Base-by-base conservation (phyloP, 2,113 vertebrate species). In the Ariopsis seemanni region DNA sequence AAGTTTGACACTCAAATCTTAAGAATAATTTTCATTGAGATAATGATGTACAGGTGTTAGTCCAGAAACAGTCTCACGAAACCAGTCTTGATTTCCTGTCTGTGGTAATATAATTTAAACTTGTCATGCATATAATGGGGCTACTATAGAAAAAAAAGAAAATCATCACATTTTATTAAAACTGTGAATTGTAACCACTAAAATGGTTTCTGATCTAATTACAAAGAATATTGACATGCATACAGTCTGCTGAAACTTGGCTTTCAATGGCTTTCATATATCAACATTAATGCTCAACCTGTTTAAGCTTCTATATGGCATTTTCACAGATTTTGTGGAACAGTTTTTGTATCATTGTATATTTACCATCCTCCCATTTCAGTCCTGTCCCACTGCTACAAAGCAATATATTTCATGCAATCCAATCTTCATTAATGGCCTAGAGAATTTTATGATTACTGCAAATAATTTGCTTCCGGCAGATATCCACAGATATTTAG, bases 1-100 rank as follows among this genome's bases (percentile, higher is more conserved):
- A 90, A 74, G 85, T 80, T 89, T 11, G 78, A 89, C 87, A 82
- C 55, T 42, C 58, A 48, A 34, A n/a, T 50, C 71, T 77, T 30
- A 77, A 77, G 34, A 14, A 5, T 77, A 15, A 86, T 72, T 87
- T 79, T 89, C 2, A 85, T 87, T 83, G 52, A 90, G 88, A 80
- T 15, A 1, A 4, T 87, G 84, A 89, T 90, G 88, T 17, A 12
- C 20, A 60, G n/a, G 48, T 81, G 86, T 93, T 89, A 83, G 82
- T 75, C 88, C 87, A 1, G 72, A 91, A 55, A 85, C 88, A 88
- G 7, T 81, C 85, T 78, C 53, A 84, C 12, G 10, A 82, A 25
- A 87, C 42, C 86, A 88, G 90, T 71, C 85, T 89, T 84, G 75
- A 75, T 62, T 88, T 50, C 15, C 53, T 71, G 14, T 72, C 25